phyloP scores from a whole-genome alignment of 2,797 vertebrate species.

The Cyclopterus lumpus region DNA sequence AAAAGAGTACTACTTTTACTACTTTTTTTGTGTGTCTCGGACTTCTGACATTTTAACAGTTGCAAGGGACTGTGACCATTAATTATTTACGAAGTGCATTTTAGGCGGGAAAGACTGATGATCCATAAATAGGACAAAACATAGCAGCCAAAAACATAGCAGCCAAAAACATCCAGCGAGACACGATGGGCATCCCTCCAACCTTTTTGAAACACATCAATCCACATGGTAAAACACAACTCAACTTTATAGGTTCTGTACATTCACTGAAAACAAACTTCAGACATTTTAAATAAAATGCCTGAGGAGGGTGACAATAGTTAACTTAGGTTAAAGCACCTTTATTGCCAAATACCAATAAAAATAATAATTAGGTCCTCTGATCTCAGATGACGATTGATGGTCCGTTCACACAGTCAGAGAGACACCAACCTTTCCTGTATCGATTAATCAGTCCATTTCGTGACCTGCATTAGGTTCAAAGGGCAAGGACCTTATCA shows the following conservation, averaged over 20 bases:
- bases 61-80: slow-evolving; percentile 73
- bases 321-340: slow-evolving; percentile 8
- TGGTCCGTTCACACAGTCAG: slow-evolving; percentile 9
- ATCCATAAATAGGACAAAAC: slow-evolving; percentile 79
- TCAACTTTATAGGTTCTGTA: not conserved
- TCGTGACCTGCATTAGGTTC: slow-evolving; percentile 47
- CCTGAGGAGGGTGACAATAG: not conserved
- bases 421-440: slow-evolving; percentile 35
- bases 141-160: slow-evolving; percentile 53
- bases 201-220: slow-evolving; percentile 5
- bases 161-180: slow-evolving; percentile 35
- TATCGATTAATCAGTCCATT: slow-evolving; percentile 51
- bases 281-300: not conserved
- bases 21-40: slow-evolving; percentile 46
- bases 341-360: slow-evolving; percentile 46
- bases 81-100: slow-evolving; percentile 78
- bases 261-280: not conserved
- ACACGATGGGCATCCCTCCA: slow-evolving; percentile 1
- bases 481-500: slow-evolving; percentile 61
- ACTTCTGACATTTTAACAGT: slow-evolving; percentile 64
- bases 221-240: not conserved
- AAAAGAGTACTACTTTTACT: slow-evolving; percentile 19
- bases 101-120: slow-evolving; percentile 75
- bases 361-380: slow-evolving; percentile 46
- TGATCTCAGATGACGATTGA: slow-evolving; percentile 36